Base-by-base conservation (phyloP, 1,140 invertebrate genomes). In the Temnothorax longispinosus region DNA sequence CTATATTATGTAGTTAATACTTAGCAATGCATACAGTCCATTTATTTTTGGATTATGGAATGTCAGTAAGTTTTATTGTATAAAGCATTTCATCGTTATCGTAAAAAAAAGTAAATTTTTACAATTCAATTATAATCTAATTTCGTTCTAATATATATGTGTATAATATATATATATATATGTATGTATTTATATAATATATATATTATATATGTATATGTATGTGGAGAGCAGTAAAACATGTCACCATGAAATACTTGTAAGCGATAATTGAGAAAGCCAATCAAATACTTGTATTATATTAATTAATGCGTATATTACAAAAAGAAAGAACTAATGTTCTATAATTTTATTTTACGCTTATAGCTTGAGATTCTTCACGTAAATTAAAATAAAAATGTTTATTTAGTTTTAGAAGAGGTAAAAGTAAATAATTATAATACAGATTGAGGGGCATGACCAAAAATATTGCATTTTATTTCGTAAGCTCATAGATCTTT, bases 1-100 rank as follows among this genome's bases (percentile, higher is more conserved):
- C 13, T 60, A 60, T 60, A 71, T 50, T 81, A 72, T 81, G 47
- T 78, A 88, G 35, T 67, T 65, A 85, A 77, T 72, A 78, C 21
- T 71, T 60, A 77, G 32, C 60, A 71, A 84, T 38, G 62, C 62
- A 71, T 62, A 72, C 41, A 11, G n/a, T 87, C 47, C 50, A 85
- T n/a, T 54, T 80, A 82, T 13, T 32, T 82, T 35, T 82, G 18
- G 18, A 82, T 74, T 74, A 13, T 65, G 7, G 69, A 75, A 62
- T 88, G 21, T 88, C 47, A 85, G 64, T 88, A 77, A 78, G 32
- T 89, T 85, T 72, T 64, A 50, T 41, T 88, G 56, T 32, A 77
- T 85, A 67, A 74, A 82, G 27, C 7, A 82, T 74, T 74, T 82
- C 21, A 71, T 81, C 71, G 13, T 74, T 88, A 67, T 74, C 85